phyloP scores from a whole-genome alignment of 2,113 vertebrate genomes.

The Gambusia holbrooki region DNA sequence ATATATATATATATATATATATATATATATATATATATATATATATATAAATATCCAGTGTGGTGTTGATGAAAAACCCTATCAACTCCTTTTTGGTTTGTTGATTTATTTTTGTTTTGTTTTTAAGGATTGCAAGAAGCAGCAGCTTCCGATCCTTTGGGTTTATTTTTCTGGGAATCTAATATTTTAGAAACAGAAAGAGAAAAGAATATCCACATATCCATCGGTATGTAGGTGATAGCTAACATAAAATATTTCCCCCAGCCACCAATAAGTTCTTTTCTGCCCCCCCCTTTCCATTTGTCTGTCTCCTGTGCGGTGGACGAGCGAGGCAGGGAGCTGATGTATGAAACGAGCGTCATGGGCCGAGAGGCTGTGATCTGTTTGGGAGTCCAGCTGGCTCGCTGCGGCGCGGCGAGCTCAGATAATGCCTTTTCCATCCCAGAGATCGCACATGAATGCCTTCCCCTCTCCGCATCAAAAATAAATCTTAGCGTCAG shows the following conservation, averaged over 20 bases:
- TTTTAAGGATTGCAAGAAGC: too few relatives aligned
- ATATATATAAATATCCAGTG: too few relatives aligned
- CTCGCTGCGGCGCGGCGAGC: background rate
- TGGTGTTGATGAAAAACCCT: too few relatives aligned
- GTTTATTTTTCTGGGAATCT: too few relatives aligned
- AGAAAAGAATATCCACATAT: conserved; percentile 9
- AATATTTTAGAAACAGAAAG: background rate
- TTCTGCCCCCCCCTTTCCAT: background rate
- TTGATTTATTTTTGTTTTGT: too few relatives aligned
- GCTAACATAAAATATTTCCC: conserved; percentile 3
- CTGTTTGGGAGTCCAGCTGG: conserved; percentile 37
- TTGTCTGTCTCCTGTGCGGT: conserved; percentile 14
- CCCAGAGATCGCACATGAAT: conserved; percentile 14
- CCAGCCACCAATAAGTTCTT: conserved; percentile 23
- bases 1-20: too few relatives aligned
- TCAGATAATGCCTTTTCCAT: conserved; percentile 42
- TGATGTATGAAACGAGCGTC: conserved; percentile 30
- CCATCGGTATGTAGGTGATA: conserved; percentile 2
- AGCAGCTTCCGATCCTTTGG: too few relatives aligned
- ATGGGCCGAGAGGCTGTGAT: conserved; percentile 22
- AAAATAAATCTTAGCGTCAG: conserved; percentile 8
- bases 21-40: too few relatives aligned
- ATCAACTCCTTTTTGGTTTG: too few relatives aligned
- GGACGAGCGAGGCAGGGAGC: conserved; percentile 18
- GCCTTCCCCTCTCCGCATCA: conserved; percentile 9